Evolutionary conservation across 1,140 invertebrate genomes (phyloP), one percentile per base, ranked within the genome.

Genomic region (Sminthurinus signatus): DNA sequence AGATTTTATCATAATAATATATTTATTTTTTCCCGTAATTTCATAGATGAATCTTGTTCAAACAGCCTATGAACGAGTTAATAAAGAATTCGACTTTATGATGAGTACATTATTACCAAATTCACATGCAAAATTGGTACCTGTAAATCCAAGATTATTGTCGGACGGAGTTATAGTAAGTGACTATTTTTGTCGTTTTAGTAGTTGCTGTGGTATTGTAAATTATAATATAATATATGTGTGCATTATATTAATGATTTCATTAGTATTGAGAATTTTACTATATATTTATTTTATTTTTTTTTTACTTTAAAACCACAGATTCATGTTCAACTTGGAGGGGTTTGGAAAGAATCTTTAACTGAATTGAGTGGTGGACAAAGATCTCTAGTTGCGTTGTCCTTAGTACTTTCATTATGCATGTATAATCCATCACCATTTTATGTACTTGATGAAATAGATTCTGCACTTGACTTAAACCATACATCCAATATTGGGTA

Each of bases 381-480:
- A 79, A 84, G 92, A 70, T 99, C 96, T 2, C 80, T 99, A 19
- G 94, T 98, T 28, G 96, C 96, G 1, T 79, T 99, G 27, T 98
- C 96, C 2, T 82, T 99, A 8, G 95, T 99, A 70, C 81, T 99
- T 65, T 89, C 96, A 23, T 90, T 99, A 87, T 78, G 99, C 64
- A 81, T 94, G 60, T 99, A 96, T 78, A 96, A 96, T 74, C 97
- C 97, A 4, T 96, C 97, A 15, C 97, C 96, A 1, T 81, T 99
- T 14, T 99, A 99, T 75, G 98, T 99, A 78, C 81, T 99, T 72
- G 97, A 99, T 76, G 96, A 99, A 81, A 93, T 99, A 48, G 97
- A 99, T 78, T 95, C 97, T 5, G 97, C 97, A 3, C 80, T 99
- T 2, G 97, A 99, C 81, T 83, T 98, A 25, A 96, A 91, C 1